phyloP scores from a whole-genome alignment of 1,140 invertebrate genomes.

The Philopotamus ludificatus region DNA sequence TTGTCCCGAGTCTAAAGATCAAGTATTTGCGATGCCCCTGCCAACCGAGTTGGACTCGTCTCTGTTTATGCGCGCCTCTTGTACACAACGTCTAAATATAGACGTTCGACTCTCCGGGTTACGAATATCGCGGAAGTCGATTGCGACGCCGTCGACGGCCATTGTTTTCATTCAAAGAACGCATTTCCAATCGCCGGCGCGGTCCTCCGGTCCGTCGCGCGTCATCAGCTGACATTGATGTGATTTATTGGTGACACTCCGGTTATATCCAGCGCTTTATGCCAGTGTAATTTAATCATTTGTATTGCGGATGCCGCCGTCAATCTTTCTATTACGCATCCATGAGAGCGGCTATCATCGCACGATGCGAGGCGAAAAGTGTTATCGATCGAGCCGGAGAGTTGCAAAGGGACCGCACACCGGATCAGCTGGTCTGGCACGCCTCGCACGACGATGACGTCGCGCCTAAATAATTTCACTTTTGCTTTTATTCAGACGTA shows the following conservation, averaged over 20 bases:
- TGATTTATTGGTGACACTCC: neutral
- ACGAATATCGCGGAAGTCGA: conserved; percentile 2
- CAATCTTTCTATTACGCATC: too few species aligned
- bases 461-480: conserved; percentile 11
- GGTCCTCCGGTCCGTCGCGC: neutral
- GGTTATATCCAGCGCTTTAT: neutral
- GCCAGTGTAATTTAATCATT: too few species aligned
- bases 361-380: neutral
- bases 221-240: neutral
- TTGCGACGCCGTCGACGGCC: too few species aligned
- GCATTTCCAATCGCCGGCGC: too few species aligned
- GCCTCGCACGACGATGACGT: neutral
- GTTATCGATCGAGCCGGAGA: too few species aligned
- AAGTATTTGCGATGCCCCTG: too few species aligned
- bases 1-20: neutral
- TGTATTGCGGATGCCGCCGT: too few species aligned
- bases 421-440: conserved; percentile 4
- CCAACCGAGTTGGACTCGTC: neutral
- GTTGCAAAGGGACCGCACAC: neutral
- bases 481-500: conserved; percentile 4
- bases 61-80: neutral
- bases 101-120: too few species aligned
- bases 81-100: too few species aligned
- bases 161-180: too few species aligned
- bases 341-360: too few species aligned